phyloP scores from a whole-genome alignment of 2,113 vertebrate genomes.

The Amblyopsis rosae region DNA sequence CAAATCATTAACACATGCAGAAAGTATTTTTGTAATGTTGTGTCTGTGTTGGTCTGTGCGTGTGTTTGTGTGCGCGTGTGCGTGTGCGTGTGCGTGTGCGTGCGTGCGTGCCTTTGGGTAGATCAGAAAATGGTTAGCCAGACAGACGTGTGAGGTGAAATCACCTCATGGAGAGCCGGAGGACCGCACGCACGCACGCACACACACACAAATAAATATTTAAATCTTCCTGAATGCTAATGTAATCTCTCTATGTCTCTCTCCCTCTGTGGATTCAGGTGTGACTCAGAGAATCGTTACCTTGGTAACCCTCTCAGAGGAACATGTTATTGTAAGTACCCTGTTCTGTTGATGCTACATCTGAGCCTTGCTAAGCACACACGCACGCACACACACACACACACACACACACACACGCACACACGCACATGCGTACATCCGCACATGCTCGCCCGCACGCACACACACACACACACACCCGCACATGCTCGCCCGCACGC shows the following conservation, averaged over 20 bases:
- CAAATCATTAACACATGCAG: not conserved
- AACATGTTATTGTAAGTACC: constrained; percentile 94
- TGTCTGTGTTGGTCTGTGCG: not conserved
- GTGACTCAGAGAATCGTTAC: constrained; percentile 95
- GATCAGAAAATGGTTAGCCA: constrained; percentile 24
- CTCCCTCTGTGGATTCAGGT: constrained; percentile 75
- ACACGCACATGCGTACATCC: not conserved
- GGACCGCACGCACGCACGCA: constrained; percentile 9
- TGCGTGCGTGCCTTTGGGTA: not conserved
- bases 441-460: not conserved
- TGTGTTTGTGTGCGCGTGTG: not conserved
- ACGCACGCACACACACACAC: constrained; percentile 4
- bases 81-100: not conserved
- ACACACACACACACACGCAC: constrained; percentile 15
- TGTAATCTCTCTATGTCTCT: not conserved
- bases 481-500: not conserved
- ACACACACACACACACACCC: no score
- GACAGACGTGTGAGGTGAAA: constrained; percentile 50
- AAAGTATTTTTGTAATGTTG: not conserved
- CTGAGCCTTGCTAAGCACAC: constrained; percentile 12
- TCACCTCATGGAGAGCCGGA: constrained; percentile 33
- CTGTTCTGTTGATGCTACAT: constrained; percentile 6
- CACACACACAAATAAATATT: constrained; percentile 1
- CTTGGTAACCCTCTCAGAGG: constrained; percentile 92
- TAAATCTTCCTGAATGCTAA: constrained; percentile 28